A percentile compares a stretch with the other conserved stretches of the same genome.
Conservation (phyloP, 2,797 vertebrate genomes). For the Notoglanidium macrostoma region DNA sequence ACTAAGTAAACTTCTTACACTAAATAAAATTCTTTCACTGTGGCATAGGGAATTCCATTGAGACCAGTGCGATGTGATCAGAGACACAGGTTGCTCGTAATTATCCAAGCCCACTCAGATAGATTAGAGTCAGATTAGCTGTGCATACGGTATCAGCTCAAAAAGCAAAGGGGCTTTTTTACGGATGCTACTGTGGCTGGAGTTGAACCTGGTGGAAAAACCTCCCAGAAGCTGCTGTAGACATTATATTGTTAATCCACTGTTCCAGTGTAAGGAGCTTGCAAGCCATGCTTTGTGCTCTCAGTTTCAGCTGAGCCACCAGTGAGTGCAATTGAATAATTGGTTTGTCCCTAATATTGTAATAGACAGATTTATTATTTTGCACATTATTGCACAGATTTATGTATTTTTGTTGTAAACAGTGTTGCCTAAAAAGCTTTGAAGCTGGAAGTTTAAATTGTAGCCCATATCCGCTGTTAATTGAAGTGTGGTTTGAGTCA, state of each 20-base stretch:
- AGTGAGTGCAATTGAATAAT: not conserved
- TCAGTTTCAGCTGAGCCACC: not conserved
- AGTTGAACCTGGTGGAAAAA: not conserved
- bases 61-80: not conserved
- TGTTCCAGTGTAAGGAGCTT: not conserved
- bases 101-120: not conserved
- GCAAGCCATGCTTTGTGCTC: not conserved
- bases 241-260: not conserved
- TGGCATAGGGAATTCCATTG: not conserved
- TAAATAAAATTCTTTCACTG: not conserved
- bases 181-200: not conserved
- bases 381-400: not conserved
- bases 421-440: not conserved
- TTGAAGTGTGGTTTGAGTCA: not conserved
- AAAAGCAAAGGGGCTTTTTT: not conserved
- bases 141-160: not conserved
- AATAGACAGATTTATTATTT: not conserved
- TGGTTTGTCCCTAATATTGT: not conserved
- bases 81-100: not conserved
- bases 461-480: not conserved
- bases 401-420: not conserved
- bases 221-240: not conserved
- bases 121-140: not conserved
- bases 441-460: not conserved
- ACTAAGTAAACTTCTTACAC: not conserved